Conservation (phyloP, 2,888 invertebrate genomes). For the Luperina testacea region DNA sequence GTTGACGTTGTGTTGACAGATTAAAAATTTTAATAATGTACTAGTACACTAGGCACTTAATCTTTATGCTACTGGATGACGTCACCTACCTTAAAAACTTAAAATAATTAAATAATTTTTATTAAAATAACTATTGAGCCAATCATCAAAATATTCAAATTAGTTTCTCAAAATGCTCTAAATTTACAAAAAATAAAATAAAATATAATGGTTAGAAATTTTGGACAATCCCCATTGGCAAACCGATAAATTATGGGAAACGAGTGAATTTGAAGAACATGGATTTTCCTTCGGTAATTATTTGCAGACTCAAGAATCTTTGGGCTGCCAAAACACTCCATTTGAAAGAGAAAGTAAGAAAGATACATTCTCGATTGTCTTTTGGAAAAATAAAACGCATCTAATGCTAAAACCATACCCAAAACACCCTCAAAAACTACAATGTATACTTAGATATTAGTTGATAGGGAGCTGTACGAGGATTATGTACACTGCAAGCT, state of each 20-base stretch:
- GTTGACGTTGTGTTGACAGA: no score
- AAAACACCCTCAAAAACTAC: slow-evolving; percentile 39
- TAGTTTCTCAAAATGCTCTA: no score
- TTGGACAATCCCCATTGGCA: no score
- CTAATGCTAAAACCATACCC: slow-evolving; percentile 3
- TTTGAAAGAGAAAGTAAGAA: not conserved
- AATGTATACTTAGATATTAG: slow-evolving; percentile 48
- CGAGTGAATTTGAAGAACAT: not conserved
- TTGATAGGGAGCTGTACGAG: slow-evolving; percentile 55
- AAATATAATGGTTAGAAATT: no score
- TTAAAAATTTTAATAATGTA: no score
- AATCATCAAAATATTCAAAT: no score
- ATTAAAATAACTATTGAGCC: no score
- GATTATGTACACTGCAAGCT: slow-evolving; percentile 73
- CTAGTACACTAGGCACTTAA: no score
- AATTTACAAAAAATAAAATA: no score
- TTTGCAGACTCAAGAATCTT: not conserved
- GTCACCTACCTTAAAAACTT: no score
- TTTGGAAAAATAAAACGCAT: not conserved
- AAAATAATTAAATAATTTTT: no score
- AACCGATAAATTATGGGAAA: not conserved
- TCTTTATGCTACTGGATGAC: no score
- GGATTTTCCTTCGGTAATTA: not conserved
- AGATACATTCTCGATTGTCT: not conserved
- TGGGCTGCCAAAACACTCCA: not conserved